Conservation (phyloP, 2,888 invertebrate species). For the Apotomis capreana region DNA sequence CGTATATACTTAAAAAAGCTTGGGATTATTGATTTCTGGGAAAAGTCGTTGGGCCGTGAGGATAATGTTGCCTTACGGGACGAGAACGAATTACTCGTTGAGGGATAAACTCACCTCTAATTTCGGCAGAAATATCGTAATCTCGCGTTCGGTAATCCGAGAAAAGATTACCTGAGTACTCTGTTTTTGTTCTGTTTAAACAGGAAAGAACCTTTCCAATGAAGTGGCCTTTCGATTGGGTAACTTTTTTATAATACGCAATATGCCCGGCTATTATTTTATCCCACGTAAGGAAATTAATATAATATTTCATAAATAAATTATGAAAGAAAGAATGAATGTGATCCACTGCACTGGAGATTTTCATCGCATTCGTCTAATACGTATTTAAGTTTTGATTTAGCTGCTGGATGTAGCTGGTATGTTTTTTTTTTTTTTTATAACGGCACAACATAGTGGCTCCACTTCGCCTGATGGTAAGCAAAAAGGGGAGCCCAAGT, state of each 20-base stretch:
- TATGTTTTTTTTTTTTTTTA: too few relatives aligned
- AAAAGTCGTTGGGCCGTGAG: constrained; percentile 70
- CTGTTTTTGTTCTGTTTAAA: constrained; percentile 47
- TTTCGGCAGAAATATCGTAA: constrained; percentile 70
- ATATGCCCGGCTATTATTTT: constrained; percentile 23
- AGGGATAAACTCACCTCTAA: constrained; percentile 78
- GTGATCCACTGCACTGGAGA: too few relatives aligned
- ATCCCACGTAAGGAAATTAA: neutral
- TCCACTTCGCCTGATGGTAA: too few relatives aligned
- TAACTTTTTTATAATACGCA: constrained; percentile 27
- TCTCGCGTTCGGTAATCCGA: constrained; percentile 57
- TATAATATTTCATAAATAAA: too few relatives aligned
- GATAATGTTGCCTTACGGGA: constrained; percentile 75
- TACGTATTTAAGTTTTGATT: too few relatives aligned
- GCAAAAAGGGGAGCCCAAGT: too few relatives aligned
- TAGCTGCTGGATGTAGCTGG: too few relatives aligned
- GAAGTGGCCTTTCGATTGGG: constrained; percentile 36
- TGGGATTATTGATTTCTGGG: constrained; percentile 79
- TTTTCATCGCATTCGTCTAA: too few relatives aligned
- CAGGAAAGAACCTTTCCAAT: constrained; percentile 41
- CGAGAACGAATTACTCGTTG: constrained; percentile 77
- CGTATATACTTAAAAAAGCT: constrained; percentile 72
- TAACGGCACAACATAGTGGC: too few relatives aligned
- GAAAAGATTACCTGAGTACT: constrained; percentile 68
- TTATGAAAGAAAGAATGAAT: too few relatives aligned